These are phyloP conservation scores for Alloplasta piceator DNA, from an alignment of 2,888 invertebrate species.

Conservation along the genomic window DNA sequence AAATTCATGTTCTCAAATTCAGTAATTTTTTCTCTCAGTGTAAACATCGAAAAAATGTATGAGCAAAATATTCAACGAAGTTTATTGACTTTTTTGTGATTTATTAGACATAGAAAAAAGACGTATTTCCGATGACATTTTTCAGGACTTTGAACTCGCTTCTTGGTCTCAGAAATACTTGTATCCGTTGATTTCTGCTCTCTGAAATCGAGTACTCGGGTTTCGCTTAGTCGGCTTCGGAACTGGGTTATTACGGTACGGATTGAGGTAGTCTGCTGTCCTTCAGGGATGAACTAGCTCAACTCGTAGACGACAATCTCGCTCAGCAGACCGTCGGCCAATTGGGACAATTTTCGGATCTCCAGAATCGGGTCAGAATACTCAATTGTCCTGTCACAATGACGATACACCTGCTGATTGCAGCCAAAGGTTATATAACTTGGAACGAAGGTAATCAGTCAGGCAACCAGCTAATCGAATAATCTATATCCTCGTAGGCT, in stretches of 20 bases:
- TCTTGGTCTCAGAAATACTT: no score
- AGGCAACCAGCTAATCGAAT: not conserved
- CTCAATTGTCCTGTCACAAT: constrained; percentile 35
- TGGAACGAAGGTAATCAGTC: constrained; percentile 3
- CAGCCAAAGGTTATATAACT: not conserved
- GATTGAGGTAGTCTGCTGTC: constrained; percentile 27
- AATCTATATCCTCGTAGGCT: no score
- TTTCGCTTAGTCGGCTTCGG: constrained; percentile 7
- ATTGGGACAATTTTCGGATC: constrained; percentile 39
- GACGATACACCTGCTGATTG: constrained; percentile 17
- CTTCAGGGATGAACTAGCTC: constrained; percentile 45
- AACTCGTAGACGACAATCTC: constrained; percentile 53
- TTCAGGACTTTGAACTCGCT: no score
- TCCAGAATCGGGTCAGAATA: constrained; percentile 34
- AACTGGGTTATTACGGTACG: constrained; percentile 25
- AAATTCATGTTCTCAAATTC: no score
- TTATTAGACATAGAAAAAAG: no score
- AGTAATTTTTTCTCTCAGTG: no score
- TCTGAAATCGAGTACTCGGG: not conserved
- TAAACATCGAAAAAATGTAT: no score
- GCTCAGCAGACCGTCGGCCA: constrained; percentile 41
- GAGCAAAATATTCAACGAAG: no score
- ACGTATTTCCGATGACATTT: no score
- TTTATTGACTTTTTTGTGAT: no score
- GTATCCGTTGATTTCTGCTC: no score